Conservation (phyloP, 1,140 invertebrate genomes). For the Telenomus remus region DNA sequence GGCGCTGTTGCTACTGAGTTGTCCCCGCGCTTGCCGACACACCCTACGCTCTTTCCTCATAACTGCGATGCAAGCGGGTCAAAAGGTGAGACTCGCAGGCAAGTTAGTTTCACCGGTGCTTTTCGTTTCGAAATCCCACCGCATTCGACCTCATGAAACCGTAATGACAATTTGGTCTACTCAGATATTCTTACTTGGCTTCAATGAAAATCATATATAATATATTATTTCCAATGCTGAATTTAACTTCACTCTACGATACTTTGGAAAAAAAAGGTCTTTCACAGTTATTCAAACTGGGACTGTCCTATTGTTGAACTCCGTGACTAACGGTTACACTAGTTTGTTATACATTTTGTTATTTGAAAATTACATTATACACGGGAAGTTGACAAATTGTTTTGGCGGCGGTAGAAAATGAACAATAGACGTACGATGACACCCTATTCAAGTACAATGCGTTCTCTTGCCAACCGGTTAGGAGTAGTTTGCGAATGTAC, state of each 20-base stretch:
- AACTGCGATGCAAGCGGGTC: constrained; percentile 53
- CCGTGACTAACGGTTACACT: too few species aligned
- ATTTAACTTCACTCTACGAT: too few species aligned
- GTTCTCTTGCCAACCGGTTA: constrained; percentile 44
- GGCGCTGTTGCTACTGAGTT: constrained; percentile 17
- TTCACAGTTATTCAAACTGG: too few species aligned
- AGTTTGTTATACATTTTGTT: too few species aligned
- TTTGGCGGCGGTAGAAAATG: constrained; percentile 24
- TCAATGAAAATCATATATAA: constrained; percentile 55
- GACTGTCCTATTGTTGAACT: too few species aligned
- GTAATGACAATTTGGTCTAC: constrained; percentile 59
- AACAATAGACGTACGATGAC: constrained; percentile 31
- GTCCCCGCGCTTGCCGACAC: constrained; percentile 7
- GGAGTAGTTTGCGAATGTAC: constrained; percentile 55
- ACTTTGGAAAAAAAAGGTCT: too few species aligned
- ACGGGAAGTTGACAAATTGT: constrained; percentile 20
- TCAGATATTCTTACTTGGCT: constrained; percentile 59
- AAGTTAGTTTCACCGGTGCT: constrained; percentile 31
- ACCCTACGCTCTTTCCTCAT: constrained; percentile 7
- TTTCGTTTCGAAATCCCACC: constrained; percentile 51
- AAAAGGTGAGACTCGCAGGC: constrained; percentile 61
- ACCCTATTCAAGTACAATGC: constrained; percentile 36
- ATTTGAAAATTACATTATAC: too few species aligned
- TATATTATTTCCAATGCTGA: too few species aligned
- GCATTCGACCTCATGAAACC: constrained; percentile 62